Evolutionary conservation across 2,113 vertebrate species (phyloP).

Genomic region (Psophia crepitans): DNA sequence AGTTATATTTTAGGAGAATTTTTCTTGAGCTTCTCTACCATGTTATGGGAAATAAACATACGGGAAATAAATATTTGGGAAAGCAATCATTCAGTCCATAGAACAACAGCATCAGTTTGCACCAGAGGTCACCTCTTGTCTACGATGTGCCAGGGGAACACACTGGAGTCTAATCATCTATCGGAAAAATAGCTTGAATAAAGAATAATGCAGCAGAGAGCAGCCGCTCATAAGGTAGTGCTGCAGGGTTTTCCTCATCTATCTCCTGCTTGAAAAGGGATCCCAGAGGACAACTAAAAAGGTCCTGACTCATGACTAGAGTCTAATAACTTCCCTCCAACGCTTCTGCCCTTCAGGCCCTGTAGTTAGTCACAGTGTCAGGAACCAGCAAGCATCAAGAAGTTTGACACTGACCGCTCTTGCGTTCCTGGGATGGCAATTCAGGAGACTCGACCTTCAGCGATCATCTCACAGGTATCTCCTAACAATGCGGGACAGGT

Average conservation of each 20-base stretch:
- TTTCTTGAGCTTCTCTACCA: not conserved
- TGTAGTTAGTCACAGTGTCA: not conserved
- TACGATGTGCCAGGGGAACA: not conserved
- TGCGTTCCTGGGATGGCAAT: accelerated
- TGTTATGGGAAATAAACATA: not conserved
- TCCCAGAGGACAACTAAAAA: not conserved
- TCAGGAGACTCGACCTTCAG: not conserved
- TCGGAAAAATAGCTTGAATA: not conserved
- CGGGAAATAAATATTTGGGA: not conserved
- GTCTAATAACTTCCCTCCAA: not conserved
- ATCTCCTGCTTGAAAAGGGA: not conserved
- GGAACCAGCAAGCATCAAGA: not conserved
- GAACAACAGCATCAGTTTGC: not conserved
- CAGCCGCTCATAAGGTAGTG: not conserved
- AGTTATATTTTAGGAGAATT: not conserved
- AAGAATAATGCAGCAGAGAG: not conserved
- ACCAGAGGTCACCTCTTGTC: not conserved
- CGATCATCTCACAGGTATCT: not conserved
- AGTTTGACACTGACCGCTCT: not conserved
- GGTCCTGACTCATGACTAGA: not conserved
- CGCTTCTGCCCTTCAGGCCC: not conserved
- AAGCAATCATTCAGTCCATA: not conserved
- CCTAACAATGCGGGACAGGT: not conserved
- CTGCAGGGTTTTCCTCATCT: not conserved
- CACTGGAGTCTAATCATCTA: accelerated